Conservation (phyloP, 2,113 vertebrate species). For the Tachycineta bicolor region DNA sequence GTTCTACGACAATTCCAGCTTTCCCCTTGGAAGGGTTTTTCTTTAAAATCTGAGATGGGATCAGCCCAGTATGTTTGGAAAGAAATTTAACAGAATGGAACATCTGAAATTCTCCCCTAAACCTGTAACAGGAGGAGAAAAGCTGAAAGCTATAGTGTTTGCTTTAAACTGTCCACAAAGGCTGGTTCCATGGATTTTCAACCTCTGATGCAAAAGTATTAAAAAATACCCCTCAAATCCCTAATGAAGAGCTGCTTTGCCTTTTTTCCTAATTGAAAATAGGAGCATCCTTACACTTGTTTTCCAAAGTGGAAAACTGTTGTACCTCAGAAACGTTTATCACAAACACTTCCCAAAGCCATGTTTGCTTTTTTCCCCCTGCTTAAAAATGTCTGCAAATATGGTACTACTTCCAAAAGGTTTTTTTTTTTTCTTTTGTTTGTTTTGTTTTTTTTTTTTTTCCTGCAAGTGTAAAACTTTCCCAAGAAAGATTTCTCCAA, state of each 20-base stretch:
- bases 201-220: neutral
- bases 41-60: neutral
- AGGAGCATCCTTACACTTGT: neutral
- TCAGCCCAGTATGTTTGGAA: neutral
- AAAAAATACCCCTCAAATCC: rapidly evolving
- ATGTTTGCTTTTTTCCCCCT: rapidly evolving
- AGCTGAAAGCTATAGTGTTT: neutral
- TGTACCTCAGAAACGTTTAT: neutral
- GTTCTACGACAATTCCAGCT: neutral
- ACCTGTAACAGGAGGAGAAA: neutral
- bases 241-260: neutral
- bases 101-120: neutral
- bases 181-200: neutral
- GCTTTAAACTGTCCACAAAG: neutral
- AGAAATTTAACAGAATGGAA: neutral
- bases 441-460: too few species aligned
- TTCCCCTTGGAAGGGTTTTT: neutral
- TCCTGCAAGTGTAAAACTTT: too few species aligned
- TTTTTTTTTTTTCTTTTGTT: too few species aligned
- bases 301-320: neutral
- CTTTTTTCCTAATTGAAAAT: neutral
- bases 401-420: neutral
- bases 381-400: neutral
- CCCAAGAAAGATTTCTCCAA: too few species aligned
- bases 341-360: neutral